Conservation (phyloP, 2,797 vertebrate species). For the Myotis vivesi region DNA sequence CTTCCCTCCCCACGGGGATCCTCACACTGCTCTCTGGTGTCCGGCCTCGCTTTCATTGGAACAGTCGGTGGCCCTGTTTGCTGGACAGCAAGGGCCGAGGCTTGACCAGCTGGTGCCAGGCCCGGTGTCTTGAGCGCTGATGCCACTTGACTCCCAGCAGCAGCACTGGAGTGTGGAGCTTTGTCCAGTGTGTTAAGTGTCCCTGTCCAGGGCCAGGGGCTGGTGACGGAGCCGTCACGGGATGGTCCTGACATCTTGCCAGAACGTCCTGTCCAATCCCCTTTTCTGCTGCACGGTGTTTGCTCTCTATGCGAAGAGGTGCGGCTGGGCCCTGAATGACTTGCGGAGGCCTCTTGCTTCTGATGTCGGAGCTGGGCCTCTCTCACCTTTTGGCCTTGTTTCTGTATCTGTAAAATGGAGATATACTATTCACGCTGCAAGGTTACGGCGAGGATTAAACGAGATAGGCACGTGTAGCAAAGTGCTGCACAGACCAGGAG, state of each 20-base stretch:
- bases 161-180: slow-evolving; percentile 51
- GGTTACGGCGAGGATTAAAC: not conserved
- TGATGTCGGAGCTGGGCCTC: not conserved
- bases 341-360: not conserved
- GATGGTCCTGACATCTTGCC: slow-evolving; percentile 46
- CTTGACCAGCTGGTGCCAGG: slow-evolving; percentile 75
- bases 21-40: not conserved
- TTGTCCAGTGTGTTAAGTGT: slow-evolving; percentile 66
- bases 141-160: slow-evolving; percentile 59
- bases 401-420: not conserved
- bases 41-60: slow-evolving; percentile 46
- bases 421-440: not conserved
- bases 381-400: not conserved
- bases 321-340: not conserved
- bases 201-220: slow-evolving; percentile 9
- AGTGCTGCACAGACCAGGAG: not conserved
- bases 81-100: slow-evolving; percentile 13
- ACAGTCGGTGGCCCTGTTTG: slow-evolving; percentile 59
- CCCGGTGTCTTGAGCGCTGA: slow-evolving; percentile 58
- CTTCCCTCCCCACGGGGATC: not conserved
- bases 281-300: not conserved
- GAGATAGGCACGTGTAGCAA: not conserved
- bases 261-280: slow-evolving; percentile 47
- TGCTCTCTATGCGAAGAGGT: not conserved
- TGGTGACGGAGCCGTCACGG: slow-evolving; percentile 54